Evolutionary conservation across 1,140 invertebrate genomes (phyloP).

Genomic region (Colletes latitarsis): DNA sequence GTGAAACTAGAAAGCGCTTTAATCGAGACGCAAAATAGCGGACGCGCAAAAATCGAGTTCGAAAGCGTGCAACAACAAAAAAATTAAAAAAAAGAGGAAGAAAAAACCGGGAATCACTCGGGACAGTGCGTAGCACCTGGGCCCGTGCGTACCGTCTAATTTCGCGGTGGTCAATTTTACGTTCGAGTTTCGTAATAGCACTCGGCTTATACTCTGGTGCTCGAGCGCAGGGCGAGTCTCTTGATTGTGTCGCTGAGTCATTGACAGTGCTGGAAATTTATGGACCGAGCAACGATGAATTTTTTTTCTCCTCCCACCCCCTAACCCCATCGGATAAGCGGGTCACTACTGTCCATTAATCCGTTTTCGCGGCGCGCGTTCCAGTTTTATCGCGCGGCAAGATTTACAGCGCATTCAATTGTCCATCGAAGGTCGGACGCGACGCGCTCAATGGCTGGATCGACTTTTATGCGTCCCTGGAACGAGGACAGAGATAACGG

Average conservation of each 20-base stretch:
- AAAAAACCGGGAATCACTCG: background rate
- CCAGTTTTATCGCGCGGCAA: constrained; percentile 43
- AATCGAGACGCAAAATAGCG: background rate
- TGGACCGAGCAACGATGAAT: constrained; percentile 36
- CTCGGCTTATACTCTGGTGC: background rate
- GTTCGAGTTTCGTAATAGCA: constrained; percentile 28
- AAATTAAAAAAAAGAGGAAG: too few relatives aligned
- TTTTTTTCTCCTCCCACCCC: constrained; percentile 7
- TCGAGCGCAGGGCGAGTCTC: constrained; percentile 17
- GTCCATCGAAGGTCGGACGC: constrained; percentile 36
- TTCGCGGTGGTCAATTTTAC: constrained; percentile 48
- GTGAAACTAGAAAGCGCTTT: constrained; percentile 2
- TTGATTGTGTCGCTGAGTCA: constrained; percentile 64
- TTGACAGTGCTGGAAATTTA: constrained; percentile 63
- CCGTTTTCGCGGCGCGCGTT: constrained; percentile 55
- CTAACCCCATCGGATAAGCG: constrained; percentile 41
- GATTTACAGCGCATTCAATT: constrained; percentile 60
- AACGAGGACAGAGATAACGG: background rate
- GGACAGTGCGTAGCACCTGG: constrained; percentile 19
- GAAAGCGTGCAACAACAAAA: background rate
- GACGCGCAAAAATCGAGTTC: background rate
- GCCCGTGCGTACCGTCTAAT: constrained; percentile 44
- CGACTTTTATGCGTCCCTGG: background rate
- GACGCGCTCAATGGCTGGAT: constrained; percentile 36
- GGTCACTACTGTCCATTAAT: constrained; percentile 62